These are phyloP conservation scores for Odobenus rosmarus DNA, from an alignment of 2,113 vertebrate genomes.

Conservation along the genomic window DNA sequence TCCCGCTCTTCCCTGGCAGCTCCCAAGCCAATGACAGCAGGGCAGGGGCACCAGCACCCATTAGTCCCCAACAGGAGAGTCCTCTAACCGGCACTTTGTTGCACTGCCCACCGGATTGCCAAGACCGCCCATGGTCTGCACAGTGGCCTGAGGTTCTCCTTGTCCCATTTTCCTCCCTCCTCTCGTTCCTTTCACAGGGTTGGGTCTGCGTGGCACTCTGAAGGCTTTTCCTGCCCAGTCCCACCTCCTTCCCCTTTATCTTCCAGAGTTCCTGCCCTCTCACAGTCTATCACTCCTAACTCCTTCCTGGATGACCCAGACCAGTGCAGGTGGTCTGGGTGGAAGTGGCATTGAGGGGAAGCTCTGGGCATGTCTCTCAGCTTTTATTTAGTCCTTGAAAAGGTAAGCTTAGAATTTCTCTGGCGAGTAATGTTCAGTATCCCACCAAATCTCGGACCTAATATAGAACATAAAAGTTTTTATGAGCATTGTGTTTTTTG, in stretches of 20 bases:
- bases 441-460: not conserved
- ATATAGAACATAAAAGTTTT: not conserved
- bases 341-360: not conserved
- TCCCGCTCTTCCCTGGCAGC: not conserved
- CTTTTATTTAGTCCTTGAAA: slow-evolving; percentile 22
- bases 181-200: not conserved
- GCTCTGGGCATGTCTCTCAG: not conserved
- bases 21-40: not conserved
- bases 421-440: not conserved
- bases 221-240: not conserved
- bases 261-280: not conserved
- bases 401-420: not conserved
- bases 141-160: not conserved
- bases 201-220: not conserved
- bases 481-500: not conserved
- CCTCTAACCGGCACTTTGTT: not conserved
- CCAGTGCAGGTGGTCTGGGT: not conserved
- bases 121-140: not conserved
- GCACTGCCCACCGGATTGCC: not conserved
- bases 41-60: not conserved
- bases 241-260: not conserved
- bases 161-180: not conserved
- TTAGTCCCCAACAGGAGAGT: not conserved
- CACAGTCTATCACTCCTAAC: not conserved
- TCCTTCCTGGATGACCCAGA: not conserved